Base-by-base conservation (phyloP, 2,888 invertebrate species). In the Villa cingulata region DNA sequence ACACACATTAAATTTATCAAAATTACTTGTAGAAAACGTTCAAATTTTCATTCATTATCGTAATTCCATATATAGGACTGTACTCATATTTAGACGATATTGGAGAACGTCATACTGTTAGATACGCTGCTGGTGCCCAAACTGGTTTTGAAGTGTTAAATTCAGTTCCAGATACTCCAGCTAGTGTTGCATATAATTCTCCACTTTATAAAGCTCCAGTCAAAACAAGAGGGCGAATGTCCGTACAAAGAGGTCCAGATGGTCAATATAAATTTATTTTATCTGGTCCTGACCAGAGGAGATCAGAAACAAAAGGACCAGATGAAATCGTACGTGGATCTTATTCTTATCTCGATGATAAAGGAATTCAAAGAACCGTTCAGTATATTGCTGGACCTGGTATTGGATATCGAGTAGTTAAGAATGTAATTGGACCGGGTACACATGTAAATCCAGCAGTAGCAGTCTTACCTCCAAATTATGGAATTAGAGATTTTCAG, bases 351-450 rank as follows among this genome's bases (percentile, higher is more conserved):
- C 65, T 85, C 17, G 85, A 85, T 55, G 84, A 85, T 58, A 83
- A 84, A 68, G 84, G 84, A 1, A 77, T 82, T 23, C 83, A 84
- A 62, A 77, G 78, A 54, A 81, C 84, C 0, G 84, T 85, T 1
- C 80, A 85, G 64, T 86, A 86, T 62, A 83, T 81, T 54, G 85
- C 85, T 0, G 85, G 86, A 0, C 83, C 86, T 0, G 81, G 70
- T 52, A 85, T 84, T 41, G 86, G 86, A 1, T 86, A 84, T 59
- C 73, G 83, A 39, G 79, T 85, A 3, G 71, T 85, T 12, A 79
- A 83, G 62, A 82, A 62, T 52, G 78, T 77, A 48, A 76, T 81
- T 58, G 82, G 83, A 32, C 80, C 80, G 0, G 65, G 65, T 4
- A 59, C 67, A 0, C 70, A 70, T 51, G 57, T 66, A 10, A n/a